These are phyloP conservation scores for Napeogenes inachia DNA, from an alignment of 2,888 invertebrate genomes.

Conservation along the genomic window DNA sequence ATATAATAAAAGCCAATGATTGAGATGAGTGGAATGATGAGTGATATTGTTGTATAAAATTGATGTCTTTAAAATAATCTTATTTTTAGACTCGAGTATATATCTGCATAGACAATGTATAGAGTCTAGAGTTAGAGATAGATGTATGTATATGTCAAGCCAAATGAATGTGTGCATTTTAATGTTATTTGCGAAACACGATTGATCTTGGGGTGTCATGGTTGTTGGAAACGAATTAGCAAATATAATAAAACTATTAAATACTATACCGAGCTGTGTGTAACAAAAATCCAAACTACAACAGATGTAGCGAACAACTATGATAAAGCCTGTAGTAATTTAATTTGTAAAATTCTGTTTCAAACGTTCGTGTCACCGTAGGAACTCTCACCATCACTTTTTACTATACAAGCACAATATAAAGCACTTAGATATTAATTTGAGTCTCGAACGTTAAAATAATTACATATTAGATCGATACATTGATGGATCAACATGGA, in stretches of 20 bases:
- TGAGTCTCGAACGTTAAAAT: constrained; percentile 15
- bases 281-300: no score
- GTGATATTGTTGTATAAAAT: constrained; percentile 50
- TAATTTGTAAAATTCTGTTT: background rate
- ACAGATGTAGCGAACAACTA: no score
- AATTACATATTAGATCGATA: no score
- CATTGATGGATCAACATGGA: no score
- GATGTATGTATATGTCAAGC: constrained; percentile 32
- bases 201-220: constrained; percentile 18
- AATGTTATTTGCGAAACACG: constrained; percentile 40
- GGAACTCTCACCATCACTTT: constrained; percentile 31
- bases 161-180: constrained; percentile 44
- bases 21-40: constrained; percentile 39
- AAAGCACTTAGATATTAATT: constrained; percentile 33
- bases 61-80: constrained; percentile 47
- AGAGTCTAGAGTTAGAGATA: constrained; percentile 45
- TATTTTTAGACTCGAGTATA: constrained; percentile 63
- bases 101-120: constrained; percentile 53
- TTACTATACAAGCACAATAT: constrained; percentile 35
- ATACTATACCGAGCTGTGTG: no score
- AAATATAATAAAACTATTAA: background rate
- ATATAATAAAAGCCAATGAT: constrained; percentile 39
- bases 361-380: constrained; percentile 12
- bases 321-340: no score
- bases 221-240: background rate